These are phyloP conservation scores for Geotrupes spiniger DNA, from an alignment of 2,888 invertebrate species.

Conservation along the genomic window DNA sequence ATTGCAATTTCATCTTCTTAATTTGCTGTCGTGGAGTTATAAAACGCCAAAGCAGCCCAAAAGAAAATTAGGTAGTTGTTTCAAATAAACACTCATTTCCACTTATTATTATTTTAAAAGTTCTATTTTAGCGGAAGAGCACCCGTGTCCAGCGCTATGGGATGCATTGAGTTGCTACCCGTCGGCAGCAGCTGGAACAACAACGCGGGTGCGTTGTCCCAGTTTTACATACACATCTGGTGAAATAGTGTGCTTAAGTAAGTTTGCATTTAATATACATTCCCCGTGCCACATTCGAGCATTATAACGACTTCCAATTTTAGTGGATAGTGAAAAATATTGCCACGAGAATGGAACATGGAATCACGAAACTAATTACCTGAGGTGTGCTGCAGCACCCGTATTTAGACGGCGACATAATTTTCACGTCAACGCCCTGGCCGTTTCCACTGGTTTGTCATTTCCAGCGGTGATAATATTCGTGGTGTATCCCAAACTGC, in stretches of 20 bases:
- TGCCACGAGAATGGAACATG: constrained; percentile 58
- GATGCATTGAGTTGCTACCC: constrained; percentile 66
- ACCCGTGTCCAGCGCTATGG: constrained; percentile 57
- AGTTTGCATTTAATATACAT: too few species aligned
- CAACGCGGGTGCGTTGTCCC: constrained; percentile 54
- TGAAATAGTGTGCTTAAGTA: constrained; percentile 27
- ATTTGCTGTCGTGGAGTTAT: too few species aligned
- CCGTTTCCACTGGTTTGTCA: constrained; percentile 54
- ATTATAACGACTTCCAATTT: too few species aligned
- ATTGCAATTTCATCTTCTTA: too few species aligned
- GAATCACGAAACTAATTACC: too few species aligned
- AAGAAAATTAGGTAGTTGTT: too few species aligned
- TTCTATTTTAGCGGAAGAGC: constrained; percentile 30
- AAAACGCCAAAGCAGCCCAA: too few species aligned
- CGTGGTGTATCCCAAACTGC: constrained; percentile 54
- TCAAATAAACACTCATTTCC: too few species aligned
- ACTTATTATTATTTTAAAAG: constrained; percentile 4
- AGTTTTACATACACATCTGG: constrained; percentile 48
- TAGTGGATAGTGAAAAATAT: constrained; percentile 59
- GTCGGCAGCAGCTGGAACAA: constrained; percentile 45
- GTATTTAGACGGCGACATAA: constrained; percentile 54
- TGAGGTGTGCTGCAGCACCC: constrained; percentile 56
- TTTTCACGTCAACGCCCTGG: constrained; percentile 56
- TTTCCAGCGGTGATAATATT: constrained; percentile 60
- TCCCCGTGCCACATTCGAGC: too few species aligned